Base-by-base conservation (phyloP, 2,797 vertebrate genomes). In the Cynodonichthys magdalenae region DNA sequence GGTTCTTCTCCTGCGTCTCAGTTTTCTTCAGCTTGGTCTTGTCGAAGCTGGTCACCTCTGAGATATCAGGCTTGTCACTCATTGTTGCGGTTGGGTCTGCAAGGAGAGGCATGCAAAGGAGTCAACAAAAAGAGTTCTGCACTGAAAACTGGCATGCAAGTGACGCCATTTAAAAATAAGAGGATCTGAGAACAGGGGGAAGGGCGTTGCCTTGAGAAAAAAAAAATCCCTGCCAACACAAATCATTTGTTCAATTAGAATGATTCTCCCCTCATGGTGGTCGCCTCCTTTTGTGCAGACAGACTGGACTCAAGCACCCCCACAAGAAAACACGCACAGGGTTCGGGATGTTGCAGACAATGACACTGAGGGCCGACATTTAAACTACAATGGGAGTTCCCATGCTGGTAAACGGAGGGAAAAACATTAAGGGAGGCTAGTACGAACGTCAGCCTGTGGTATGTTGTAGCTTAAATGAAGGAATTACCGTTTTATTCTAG, bases 1-100 rank as follows among this genome's bases (percentile, higher is more conserved):
- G 90, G 65, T 96, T 96, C 88, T 97, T 98, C 93, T 94, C 93
- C 86, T 92, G 75, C 49, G 93, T 94, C 85, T 94, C 88, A 0
- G 92, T 94, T 87, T 94, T 94, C 89, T 94, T 94, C 87, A 94
- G 88, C 88, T 94, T 93, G 79, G 52, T 63, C 87, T 93, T 94
- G 87, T 94, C 93, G 18, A 94, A 94, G 61, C 15, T 89, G 68
- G 74, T 81, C 77, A 94, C 93, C 68, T 93, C 93, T 1, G 85
- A 85, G 3, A 94, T 68, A 56, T 92, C 87, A 3, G 92, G 92
- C 66, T 94, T 94, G 89, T 94, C 92, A 31, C 85, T 79, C 93
- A 94, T 94, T 48, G 62, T 92, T 89, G 84, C 83, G 56, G 81
- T 47, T 66, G 58, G 10, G 67, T 92, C 91, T 93, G 71, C 5